These are phyloP conservation scores for Atethmia centrago DNA, from an alignment of 2,888 invertebrate species.

Conservation along the genomic window DNA sequence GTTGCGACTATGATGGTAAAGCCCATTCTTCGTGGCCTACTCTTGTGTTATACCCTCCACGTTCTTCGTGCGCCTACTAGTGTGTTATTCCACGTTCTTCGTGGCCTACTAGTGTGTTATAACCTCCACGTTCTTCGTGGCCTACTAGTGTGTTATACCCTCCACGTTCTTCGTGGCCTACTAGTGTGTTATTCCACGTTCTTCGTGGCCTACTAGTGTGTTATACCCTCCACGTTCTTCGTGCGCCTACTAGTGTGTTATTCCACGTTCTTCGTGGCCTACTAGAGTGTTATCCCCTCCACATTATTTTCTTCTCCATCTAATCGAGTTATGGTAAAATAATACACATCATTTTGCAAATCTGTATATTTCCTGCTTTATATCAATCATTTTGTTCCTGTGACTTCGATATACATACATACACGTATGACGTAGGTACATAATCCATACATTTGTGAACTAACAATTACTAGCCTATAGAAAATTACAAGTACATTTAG, in stretches of 20 bases:
- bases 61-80: neutral
- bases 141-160: neutral
- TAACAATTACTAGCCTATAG: conserved; percentile 72
- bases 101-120: neutral
- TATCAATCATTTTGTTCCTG: conserved; percentile 76
- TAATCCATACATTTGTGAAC: conserved; percentile 69
- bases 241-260: neutral
- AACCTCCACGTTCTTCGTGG: neutral
- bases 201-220: neutral
- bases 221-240: neutral
- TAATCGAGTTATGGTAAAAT: conserved; percentile 51
- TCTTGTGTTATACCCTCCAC: neutral
- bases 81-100: neutral
- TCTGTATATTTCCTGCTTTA: conserved; percentile 80
- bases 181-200: neutral
- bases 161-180: neutral
- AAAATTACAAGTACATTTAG: conserved; percentile 66
- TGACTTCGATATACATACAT: conserved; percentile 71
- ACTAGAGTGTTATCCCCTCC: neutral
- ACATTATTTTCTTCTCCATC: neutral
- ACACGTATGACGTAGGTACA: conserved; percentile 72
- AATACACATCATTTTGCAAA: conserved; percentile 78
- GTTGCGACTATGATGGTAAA: neutral
- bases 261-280: neutral
- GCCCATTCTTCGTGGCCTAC: neutral